Percentiles rank a stretch among this genome's conserved stretches.
Conservation (phyloP, 2,113 vertebrate genomes). For the Leptobrachium leishanense region DNA sequence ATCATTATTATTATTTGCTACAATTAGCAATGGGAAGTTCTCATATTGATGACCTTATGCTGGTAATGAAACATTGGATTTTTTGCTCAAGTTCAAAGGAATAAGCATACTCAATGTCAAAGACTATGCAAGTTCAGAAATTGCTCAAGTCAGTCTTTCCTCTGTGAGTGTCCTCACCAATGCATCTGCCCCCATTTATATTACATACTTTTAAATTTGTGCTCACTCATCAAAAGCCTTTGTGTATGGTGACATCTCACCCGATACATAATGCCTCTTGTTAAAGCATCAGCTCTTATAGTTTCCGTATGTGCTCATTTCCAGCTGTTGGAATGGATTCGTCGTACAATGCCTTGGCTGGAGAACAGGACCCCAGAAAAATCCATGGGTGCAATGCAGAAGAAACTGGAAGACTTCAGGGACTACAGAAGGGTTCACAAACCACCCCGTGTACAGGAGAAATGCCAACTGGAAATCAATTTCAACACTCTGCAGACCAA, state of each 20-base stretch:
- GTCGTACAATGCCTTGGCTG: constrained; percentile 79
- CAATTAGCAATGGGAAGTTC: no score
- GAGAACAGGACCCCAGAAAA: constrained; percentile 80
- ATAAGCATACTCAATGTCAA: no score
- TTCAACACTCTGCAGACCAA: constrained; percentile 94
- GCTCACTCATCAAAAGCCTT: no score
- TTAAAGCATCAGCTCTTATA: not conserved
- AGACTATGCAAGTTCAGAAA: no score
- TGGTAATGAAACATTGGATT: no score
- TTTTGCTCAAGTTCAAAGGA: no score
- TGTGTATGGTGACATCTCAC: not conserved
- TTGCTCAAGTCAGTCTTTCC: no score
- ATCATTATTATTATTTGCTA: no score
- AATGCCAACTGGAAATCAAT: constrained; percentile 93
- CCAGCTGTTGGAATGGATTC: constrained; percentile 82
- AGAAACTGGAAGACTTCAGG: constrained; percentile 88
- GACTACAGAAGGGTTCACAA: constrained; percentile 90
- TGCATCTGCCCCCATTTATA: not conserved
- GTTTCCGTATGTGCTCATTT: not conserved
- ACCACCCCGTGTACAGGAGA: constrained; percentile 87
- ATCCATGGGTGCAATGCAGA: constrained; percentile 87
- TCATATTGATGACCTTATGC: no score
- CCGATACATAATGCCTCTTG: not conserved
- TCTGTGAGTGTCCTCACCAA: no score
- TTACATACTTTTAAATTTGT: not conserved